These are phyloP conservation scores for Tachysurus vachellii DNA, from an alignment of 2,113 vertebrate species.

Conservation along the genomic window DNA sequence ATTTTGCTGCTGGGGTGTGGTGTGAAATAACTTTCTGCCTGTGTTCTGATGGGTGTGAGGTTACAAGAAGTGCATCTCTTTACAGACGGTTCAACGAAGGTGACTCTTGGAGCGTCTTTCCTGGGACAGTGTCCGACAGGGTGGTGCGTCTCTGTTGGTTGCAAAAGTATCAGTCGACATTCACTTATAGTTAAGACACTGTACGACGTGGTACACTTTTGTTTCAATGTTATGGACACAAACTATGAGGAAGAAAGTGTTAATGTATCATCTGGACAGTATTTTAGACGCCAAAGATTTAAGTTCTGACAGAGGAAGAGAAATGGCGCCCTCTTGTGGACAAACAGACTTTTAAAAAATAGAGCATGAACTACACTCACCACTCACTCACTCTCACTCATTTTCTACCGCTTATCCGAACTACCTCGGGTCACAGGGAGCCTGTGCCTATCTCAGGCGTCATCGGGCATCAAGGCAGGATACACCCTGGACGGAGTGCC, in stretches of 20 bases:
- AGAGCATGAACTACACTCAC: slow-evolving; percentile 54
- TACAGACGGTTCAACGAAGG: slow-evolving; percentile 56
- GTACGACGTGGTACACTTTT: background rate
- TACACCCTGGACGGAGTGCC: no score
- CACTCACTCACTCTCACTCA: no score
- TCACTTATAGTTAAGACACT: background rate
- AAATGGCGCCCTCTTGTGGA: slow-evolving; percentile 39
- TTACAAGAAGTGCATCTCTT: slow-evolving; percentile 56
- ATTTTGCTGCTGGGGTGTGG: slow-evolving; percentile 65
- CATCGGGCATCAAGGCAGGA: no score
- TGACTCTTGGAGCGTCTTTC: slow-evolving; percentile 59
- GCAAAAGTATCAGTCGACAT: background rate
- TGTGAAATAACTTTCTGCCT: slow-evolving; percentile 58
- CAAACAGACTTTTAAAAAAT: background rate
- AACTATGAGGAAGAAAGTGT: background rate
- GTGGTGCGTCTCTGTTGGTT: slow-evolving; percentile 8
- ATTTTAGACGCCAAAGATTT: background rate
- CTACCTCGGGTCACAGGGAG: no score
- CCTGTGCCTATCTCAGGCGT: no score
- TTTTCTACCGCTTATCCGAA: no score
- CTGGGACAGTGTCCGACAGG: background rate
- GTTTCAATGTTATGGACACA: background rate
- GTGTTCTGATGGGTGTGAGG: slow-evolving; percentile 45
- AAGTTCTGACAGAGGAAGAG: background rate
- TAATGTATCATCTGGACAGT: background rate